Conservation (phyloP, 2,888 invertebrate species). For the Gerris lacustris region DNA sequence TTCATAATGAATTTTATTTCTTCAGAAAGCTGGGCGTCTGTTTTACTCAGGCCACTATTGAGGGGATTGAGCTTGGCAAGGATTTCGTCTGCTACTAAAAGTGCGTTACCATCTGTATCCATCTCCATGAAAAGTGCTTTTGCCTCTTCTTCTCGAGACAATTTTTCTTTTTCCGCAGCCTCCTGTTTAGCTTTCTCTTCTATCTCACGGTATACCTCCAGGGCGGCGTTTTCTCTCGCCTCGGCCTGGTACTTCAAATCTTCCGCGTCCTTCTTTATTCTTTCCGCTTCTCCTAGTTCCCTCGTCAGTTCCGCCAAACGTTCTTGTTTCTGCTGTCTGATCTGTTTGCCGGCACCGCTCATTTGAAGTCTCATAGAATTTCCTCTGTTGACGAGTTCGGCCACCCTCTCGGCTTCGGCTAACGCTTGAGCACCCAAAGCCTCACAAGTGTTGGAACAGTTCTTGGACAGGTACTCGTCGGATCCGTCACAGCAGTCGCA, state of each 20-base stretch:
- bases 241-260: slow-evolving; percentile 57
- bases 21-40: background rate
- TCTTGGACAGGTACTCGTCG: slow-evolving; percentile 59
- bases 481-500: slow-evolving; percentile 90
- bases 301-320: slow-evolving; percentile 52
- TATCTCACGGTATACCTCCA: slow-evolving; percentile 54
- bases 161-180: slow-evolving; percentile 46
- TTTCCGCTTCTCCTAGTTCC: slow-evolving; percentile 64
- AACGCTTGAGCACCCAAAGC: slow-evolving; percentile 67
- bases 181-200: slow-evolving; percentile 42
- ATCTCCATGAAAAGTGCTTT: background rate
- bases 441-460: slow-evolving; percentile 65
- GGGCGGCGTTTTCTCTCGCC: slow-evolving; percentile 56
- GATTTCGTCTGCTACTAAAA: background rate
- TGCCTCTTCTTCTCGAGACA: slow-evolving; percentile 50
- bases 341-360: slow-evolving; percentile 58
- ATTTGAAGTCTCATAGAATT: slow-evolving; percentile 60
- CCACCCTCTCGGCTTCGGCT: slow-evolving; percentile 55
- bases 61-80: background rate
- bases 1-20: slow-evolving; percentile 6
- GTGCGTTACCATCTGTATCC: background rate
- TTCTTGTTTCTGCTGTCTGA: slow-evolving; percentile 55
- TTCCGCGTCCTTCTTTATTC: slow-evolving; percentile 64
- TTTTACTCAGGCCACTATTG: background rate
- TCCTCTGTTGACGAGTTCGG: slow-evolving; percentile 66